These are phyloP conservation scores for Dendrolimus pini DNA, from an alignment of 2,888 invertebrate species.

Conservation along the genomic window DNA sequence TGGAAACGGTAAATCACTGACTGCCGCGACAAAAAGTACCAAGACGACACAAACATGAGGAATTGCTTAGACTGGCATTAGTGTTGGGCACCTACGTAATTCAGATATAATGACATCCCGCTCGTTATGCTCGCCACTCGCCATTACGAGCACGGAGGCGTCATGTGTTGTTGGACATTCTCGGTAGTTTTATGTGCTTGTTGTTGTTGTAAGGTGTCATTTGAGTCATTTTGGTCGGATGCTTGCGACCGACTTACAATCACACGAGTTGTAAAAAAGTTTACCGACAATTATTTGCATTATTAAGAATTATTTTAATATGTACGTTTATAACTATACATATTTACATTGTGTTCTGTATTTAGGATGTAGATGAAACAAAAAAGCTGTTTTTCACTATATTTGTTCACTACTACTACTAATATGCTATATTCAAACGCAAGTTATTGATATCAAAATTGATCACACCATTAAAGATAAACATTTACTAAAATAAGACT, in stretches of 20 bases:
- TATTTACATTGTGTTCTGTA: too few relatives aligned
- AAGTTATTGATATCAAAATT: too few relatives aligned
- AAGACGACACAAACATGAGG: background rate
- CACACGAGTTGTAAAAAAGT: too few relatives aligned
- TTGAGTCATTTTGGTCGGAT: background rate
- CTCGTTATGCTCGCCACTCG: background rate
- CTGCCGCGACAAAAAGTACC: background rate
- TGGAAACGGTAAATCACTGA: background rate
- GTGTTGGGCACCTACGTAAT: background rate
- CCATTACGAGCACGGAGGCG: background rate
- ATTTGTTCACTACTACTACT: too few relatives aligned
- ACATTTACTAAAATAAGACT: too few relatives aligned
- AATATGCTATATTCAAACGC: too few relatives aligned
- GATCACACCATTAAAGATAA: too few relatives aligned
- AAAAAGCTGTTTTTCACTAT: too few relatives aligned
- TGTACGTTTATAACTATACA: too few relatives aligned
- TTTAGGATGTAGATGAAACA: too few relatives aligned
- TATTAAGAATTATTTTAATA: too few relatives aligned
- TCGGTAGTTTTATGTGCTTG: background rate
- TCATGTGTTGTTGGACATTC: background rate
- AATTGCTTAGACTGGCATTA: background rate
- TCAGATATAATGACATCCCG: background rate
- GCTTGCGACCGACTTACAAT: background rate
- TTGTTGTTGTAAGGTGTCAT: background rate
- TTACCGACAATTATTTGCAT: too few relatives aligned